These are phyloP conservation scores for Drosophila triauraria DNA, from an alignment of 1,140 invertebrate genomes.

Conservation along the genomic window DNA sequence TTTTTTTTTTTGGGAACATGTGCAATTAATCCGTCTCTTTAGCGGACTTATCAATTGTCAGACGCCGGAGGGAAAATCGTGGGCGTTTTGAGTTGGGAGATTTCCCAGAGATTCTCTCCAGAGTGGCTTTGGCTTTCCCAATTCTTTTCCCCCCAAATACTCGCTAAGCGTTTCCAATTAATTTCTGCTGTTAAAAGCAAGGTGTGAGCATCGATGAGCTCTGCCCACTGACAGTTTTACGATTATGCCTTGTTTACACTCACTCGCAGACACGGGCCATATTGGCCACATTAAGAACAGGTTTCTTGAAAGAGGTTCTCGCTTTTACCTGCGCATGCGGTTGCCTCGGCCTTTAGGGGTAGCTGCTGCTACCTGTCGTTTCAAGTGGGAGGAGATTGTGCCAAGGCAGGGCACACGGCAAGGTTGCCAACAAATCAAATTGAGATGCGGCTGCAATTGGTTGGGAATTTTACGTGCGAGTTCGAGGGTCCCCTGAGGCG, in stretches of 20 bases:
- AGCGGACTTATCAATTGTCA: conserved; percentile 81
- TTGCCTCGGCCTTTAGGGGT: conserved; percentile 30
- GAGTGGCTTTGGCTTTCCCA: conserved; percentile 34
- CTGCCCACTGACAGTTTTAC: conserved; percentile 80
- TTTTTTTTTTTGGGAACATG: conserved; percentile 54
- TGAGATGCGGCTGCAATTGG: conserved; percentile 74
- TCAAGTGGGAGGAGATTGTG: conserved; percentile 53
- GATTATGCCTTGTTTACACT: conserved; percentile 83
- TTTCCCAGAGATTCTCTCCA: conserved; percentile 14
- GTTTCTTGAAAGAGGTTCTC: conserved; percentile 29
- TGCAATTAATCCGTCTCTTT: conserved; percentile 83
- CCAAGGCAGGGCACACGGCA: conserved; percentile 16
- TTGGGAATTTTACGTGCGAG: conserved; percentile 17
- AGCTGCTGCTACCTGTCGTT: conserved; percentile 34
- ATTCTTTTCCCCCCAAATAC: conserved; percentile 2
- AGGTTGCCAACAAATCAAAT: conserved; percentile 78
- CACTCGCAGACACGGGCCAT: conserved; percentile 5
- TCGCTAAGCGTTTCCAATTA: conserved; percentile 41
- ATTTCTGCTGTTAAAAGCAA: conserved; percentile 37
- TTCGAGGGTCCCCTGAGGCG: not conserved
- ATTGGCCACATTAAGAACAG: conserved; percentile 27
- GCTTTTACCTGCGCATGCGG: conserved; percentile 36
- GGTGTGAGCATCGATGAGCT: conserved; percentile 61
- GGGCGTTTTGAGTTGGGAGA: conserved; percentile 35
- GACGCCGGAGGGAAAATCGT: conserved; percentile 41